Base-by-base conservation (phyloP, 2,113 vertebrate species). In the Gulo gulo region DNA sequence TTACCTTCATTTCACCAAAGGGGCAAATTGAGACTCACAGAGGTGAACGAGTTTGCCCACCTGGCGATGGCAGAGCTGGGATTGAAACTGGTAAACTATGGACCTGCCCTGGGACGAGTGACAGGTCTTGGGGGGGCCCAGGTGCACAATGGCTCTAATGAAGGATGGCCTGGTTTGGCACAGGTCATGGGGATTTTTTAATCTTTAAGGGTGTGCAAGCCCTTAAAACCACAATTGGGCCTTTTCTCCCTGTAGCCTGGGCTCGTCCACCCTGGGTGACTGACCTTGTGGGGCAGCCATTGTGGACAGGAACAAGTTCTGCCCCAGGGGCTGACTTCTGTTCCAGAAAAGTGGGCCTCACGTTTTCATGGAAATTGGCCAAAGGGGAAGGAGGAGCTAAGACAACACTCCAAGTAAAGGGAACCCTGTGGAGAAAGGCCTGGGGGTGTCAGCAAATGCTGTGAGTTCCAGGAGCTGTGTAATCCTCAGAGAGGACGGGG, bases 341-440 rank as follows among this genome's bases (percentile, higher is more conserved):
- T 80, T 71, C 69, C 93, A 96, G 95, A 97, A 92, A 95, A 92
- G 76, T 21, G 18, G 74, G 81, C 39, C 65, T 86, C 71, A 36
- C 21, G 4, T 84, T 93, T 93, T 97, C 94, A 95, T 29, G 93
- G 95, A 93, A 96, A 85, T 73, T 93, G 92, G 65, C 86, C 71
- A 80, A 47, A 63, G 59, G 1, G 29, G 10, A 4, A 23, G 34
- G 80, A 84, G 76, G 67, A 91, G 50, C 29, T 63, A 61, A 63
- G 59, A 71, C 13, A 80, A 50, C 15, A 55, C 36, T 95, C 31
- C 20, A 55, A 67, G 73, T 47, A 85, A 91, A 69, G 18, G 61
- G 78, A 89, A 91, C n/a, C 59, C 23, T 67, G 39, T 47, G 73
- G 67, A 76, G 79, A 97, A 95, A 94, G 69, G 81, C 71, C 88